phyloP scores from a whole-genome alignment of 2,888 invertebrate species.

The Stegophylla sp. region DNA sequence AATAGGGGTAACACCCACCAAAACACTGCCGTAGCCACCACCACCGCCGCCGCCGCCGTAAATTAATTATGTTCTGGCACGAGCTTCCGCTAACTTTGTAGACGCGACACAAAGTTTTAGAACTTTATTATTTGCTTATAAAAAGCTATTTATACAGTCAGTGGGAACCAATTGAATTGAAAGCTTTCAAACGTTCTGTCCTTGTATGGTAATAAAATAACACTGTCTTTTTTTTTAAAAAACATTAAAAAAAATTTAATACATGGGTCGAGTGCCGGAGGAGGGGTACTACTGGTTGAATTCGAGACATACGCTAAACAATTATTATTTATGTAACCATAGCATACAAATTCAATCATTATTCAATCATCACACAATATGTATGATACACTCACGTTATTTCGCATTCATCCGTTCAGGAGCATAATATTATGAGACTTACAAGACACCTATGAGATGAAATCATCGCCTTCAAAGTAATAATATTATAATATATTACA shows the following conservation, averaged over 20 bases:
- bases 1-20: constrained; percentile 21
- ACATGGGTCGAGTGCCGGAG: background rate
- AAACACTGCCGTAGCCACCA: constrained; percentile 12
- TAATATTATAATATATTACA: no score
- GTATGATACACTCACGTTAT: background rate
- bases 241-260: background rate
- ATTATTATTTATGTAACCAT: no score
- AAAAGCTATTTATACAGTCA: constrained; percentile 41
- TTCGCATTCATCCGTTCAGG: constrained; percentile 28
- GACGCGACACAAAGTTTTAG: constrained; percentile 48
- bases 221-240: background rate
- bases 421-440: no score
- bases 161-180: constrained; percentile 34
- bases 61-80: constrained; percentile 53
- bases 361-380: background rate
- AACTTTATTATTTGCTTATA: constrained; percentile 52
- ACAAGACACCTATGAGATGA: no score
- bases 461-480: no score
- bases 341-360: no score
- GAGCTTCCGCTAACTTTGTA: constrained; percentile 51
- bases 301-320: background rate
- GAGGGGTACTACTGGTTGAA: background rate
- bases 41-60: constrained; percentile 30
- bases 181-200: constrained; percentile 29
- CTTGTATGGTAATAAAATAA: background rate